phyloP scores from a whole-genome alignment of 2,113 vertebrate species.

The Brachionichthys hirsutus region DNA sequence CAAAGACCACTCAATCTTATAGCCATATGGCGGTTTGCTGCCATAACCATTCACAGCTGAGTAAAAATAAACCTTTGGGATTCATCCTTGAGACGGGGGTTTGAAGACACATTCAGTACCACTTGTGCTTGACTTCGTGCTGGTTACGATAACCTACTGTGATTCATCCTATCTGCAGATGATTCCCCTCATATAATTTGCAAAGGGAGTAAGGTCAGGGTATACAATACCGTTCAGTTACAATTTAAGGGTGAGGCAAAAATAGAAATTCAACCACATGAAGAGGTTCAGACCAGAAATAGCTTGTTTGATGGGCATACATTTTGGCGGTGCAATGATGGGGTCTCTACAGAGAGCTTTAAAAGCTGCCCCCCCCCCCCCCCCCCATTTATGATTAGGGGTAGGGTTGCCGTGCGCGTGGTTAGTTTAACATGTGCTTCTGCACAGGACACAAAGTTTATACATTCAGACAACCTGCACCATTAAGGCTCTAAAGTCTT shows the following conservation, averaged over 20 bases:
- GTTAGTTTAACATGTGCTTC: slow-evolving; percentile 55
- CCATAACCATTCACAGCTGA: slow-evolving; percentile 75
- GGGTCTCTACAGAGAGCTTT: slow-evolving; percentile 66
- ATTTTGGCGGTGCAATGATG: slow-evolving; percentile 67
- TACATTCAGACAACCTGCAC: slow-evolving; percentile 47
- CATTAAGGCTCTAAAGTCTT: slow-evolving; percentile 16
- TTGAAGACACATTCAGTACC: slow-evolving; percentile 42
- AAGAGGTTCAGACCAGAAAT: slow-evolving; percentile 66
- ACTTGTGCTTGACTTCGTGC: slow-evolving; percentile 60
- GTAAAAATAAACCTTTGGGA: slow-evolving; percentile 74
- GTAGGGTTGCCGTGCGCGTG: slow-evolving; percentile 64
- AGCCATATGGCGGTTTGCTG: slow-evolving; percentile 73
- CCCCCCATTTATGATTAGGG: slow-evolving; percentile 65
- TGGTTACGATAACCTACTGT: slow-evolving; percentile 71
- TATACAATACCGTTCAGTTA: slow-evolving; percentile 69
- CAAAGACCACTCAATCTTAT: slow-evolving; percentile 75
- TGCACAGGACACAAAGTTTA: slow-evolving; percentile 45
- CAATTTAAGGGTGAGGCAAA: slow-evolving; percentile 69
- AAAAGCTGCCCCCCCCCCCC: slow-evolving; percentile 50
- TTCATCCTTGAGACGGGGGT: slow-evolving; percentile 67
- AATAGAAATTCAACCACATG: slow-evolving; percentile 75
- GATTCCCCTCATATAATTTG: slow-evolving; percentile 73
- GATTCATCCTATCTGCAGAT: slow-evolving; percentile 75
- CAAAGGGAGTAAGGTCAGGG: slow-evolving; percentile 59
- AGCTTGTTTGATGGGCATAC: slow-evolving; percentile 73